Evolutionary conservation across 37 sponge, comb jelly and placozoan genomes (phyloP), one percentile per base, ranked within the genome.

Genomic region (Halisarca cf. caerulea): DNA sequence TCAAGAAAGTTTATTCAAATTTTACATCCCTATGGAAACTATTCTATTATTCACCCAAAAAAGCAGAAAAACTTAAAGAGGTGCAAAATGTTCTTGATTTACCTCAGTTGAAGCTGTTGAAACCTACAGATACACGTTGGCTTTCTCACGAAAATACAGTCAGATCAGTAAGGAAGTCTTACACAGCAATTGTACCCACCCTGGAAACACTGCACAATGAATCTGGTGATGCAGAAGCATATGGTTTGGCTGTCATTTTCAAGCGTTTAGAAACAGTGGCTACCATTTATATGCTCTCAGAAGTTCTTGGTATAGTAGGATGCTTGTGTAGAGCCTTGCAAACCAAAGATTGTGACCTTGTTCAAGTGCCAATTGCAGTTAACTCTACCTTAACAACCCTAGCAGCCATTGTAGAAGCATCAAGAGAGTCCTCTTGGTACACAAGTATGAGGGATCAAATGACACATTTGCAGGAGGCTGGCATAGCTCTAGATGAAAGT

Each of bases 211-310:
- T 86, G 0, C 71, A 82, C 64, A 72, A 78, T 28, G 83, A 80
- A 34, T 71, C 23, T 53, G 91, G 91, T 53, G 86, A 90, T 86
- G 86, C 90, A 35, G 84, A 90, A 66, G 87, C 91, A 41, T 83
- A 85, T 83, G 87, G 86, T 41, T 51, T 90, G 8, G 15, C 30
- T 54, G 5, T 37, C 38, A 18, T 86, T 35, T 64, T 86, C 32
- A 36, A 5, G 5, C 9, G 39, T 42, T 75, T 59, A 36, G 15
- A 38, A 25, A 81, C 81, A 66, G 78, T 86, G 43, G 61, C 79
- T 23, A 42, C 51, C 34, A 79, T 86, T 2, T 5, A 60, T 27
- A 51, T 86, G 14, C 70, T 86, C 1, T 86, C 73, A 33, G 68
- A 79, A 35, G 55, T 86, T 23, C 87, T 86, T 32, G 81, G 80